Evolutionary conservation across 2,888 invertebrate species (phyloP).

Genomic region (Endotricha flammealis): DNA sequence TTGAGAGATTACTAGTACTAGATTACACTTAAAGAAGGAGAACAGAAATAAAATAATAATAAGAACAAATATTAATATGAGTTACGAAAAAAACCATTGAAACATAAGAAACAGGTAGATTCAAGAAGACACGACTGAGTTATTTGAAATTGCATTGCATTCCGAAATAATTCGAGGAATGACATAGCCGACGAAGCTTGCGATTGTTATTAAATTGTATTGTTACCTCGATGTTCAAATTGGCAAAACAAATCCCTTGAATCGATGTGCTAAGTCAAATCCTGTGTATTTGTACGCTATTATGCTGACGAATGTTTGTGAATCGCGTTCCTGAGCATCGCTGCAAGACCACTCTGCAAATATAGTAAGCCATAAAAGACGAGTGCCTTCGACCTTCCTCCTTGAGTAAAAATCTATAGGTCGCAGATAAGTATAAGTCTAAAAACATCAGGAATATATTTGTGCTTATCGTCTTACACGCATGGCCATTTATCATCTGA

Average conservation of each 20-base stretch:
- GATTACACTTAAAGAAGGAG: too few relatives aligned
- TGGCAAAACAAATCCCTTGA: slow-evolving; percentile 20
- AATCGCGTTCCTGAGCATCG: slow-evolving; percentile 49
- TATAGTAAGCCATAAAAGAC: slow-evolving; percentile 25
- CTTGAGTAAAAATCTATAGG: slow-evolving; percentile 3
- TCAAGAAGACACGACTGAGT: too few relatives aligned
- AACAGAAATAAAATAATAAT: too few relatives aligned
- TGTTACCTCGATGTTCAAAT: not conserved
- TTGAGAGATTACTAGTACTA: too few relatives aligned
- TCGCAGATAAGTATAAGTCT: too few relatives aligned
- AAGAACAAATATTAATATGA: too few relatives aligned
- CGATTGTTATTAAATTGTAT: not conserved
- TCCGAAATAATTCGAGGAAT: not conserved
- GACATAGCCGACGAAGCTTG: not conserved
- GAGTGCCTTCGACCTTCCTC: slow-evolving; percentile 23
- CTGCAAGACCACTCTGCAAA: slow-evolving; percentile 32
- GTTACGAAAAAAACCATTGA: too few relatives aligned
- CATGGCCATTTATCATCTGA: too few relatives aligned
- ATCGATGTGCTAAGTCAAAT: slow-evolving; percentile 41
- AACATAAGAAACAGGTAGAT: too few relatives aligned
- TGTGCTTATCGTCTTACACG: too few relatives aligned
- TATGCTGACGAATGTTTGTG: slow-evolving; percentile 39
- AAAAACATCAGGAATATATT: too few relatives aligned
- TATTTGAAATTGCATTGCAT: too few relatives aligned
- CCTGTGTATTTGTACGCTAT: slow-evolving; percentile 37